Evolutionary conservation across 2,888 invertebrate genomes (phyloP), one percentile per base, ranked within the genome.

Genomic region (Troides helena): DNA sequence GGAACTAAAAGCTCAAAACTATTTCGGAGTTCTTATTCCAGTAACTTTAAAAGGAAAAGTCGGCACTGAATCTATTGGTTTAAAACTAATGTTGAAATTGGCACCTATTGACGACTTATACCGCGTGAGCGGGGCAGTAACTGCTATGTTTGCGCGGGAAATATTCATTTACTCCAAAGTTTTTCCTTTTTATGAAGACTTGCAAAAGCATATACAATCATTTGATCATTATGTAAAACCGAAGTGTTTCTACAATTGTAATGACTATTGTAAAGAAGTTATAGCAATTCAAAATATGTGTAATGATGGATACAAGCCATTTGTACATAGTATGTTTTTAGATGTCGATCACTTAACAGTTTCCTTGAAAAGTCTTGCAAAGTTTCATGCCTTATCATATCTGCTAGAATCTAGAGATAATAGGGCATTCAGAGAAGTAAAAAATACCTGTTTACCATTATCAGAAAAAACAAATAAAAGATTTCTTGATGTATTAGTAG

Each of bases 61-160:
- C 56, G 58, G 79, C 57, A 76, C 73, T 1, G 73, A 74, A 46
- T 70, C 74, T 56, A 73, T 79, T 56, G 74, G 62, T 67, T 71
- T 86, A n/a, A 72, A 78, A 53, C 67, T 90, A 43, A 84, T 90
- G 65, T 76, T 92, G 68, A 92, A 92, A 80, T 77, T 90, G 68
- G 89, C 92, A 62, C 92, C 92, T 8, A 85, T 80, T 4, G 87
- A 91, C 72, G 88, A 89, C 71, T 80, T 81, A 71, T 91, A 81
- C 72, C 81, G 91, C 58, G 81, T 90, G 1, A 91, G 90, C 58
- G 91, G 89, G 0, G 91, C 92, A 3, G 75, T 92, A 2, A 87
- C 89, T 8, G 56, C 77, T 10, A 83, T 91, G 80, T 92, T 91
- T 75, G 78, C 76, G 1, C 80, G 85, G 72, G 92, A 92, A 81